phyloP scores from a whole-genome alignment of 2,797 vertebrate genomes.

The Scolopax rusticola region DNA sequence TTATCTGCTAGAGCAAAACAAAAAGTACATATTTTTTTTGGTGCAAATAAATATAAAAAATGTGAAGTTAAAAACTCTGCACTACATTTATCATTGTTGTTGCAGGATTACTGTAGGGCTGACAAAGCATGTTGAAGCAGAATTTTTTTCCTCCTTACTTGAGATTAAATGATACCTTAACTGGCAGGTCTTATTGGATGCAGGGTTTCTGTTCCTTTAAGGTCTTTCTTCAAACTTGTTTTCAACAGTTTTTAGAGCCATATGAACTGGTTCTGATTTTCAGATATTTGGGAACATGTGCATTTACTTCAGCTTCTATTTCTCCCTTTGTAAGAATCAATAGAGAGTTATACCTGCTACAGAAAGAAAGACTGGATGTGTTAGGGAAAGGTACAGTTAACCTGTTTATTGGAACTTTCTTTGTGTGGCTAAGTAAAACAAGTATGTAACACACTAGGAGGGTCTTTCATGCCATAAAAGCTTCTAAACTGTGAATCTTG shows the following conservation, averaged over 20 bases:
- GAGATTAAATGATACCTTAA: neutral
- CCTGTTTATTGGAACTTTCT: neutral
- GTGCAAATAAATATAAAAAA: neutral
- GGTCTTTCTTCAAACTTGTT: neutral
- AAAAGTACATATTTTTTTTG: neutral
- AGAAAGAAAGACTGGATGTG: neutral
- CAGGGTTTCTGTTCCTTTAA: neutral
- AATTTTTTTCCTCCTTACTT: neutral
- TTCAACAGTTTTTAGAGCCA: neutral
- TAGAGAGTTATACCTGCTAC: neutral
- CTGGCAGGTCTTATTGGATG: neutral
- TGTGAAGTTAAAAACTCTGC: neutral
- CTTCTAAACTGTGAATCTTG: neutral
- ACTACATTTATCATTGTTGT: neutral
- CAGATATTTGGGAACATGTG: neutral
- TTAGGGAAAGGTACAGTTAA: neutral
- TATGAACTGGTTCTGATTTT: constrained; percentile 16
- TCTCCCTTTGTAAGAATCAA: neutral
- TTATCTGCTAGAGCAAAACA: neutral
- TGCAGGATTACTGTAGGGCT: neutral
- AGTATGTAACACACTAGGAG: neutral
- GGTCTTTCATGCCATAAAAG: neutral
- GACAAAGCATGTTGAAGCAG: neutral
- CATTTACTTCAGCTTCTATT: neutral
- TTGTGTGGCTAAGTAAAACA: neutral